A percentile compares a stretch with the other conserved stretches of the same genome.
These are phyloP conservation scores for Dendronephthya gigantea DNA, from an alignment of 64 coral and sea anemone genomes.

Conservation along the genomic window DNA sequence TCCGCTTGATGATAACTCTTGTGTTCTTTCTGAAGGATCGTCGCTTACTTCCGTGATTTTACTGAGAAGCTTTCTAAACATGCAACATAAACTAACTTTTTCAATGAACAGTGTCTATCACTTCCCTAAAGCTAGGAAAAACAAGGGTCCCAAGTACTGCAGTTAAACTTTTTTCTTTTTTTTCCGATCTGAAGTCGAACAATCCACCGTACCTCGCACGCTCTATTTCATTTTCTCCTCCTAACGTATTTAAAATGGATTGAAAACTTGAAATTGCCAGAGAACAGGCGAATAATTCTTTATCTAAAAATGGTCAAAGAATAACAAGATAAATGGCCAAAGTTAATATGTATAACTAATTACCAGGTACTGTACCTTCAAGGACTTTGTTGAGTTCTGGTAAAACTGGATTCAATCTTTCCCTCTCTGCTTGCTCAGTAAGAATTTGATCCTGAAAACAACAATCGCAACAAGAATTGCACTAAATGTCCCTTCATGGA, in stretches of 20 bases:
- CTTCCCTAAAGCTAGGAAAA: background rate
- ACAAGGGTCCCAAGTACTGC: background rate
- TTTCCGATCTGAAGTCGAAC: too few species aligned
- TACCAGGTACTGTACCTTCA: too few species aligned
- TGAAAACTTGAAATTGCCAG: conserved; percentile 72
- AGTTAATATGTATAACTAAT: background rate
- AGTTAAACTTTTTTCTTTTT: too few species aligned
- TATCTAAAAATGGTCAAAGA: conserved; percentile 25
- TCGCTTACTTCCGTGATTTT: conserved; percentile 56
- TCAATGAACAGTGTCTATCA: too few species aligned
- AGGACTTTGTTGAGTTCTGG: conserved; percentile 51
- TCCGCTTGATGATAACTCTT: conserved; percentile 31
- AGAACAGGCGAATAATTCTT: conserved; percentile 62
- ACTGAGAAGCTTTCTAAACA: conserved; percentile 42
- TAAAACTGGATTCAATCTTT: conserved; percentile 44
- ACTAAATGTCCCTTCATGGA: too few species aligned
- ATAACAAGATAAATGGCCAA: background rate
- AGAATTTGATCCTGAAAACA: conserved; percentile 45
- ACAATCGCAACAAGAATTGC: too few species aligned
- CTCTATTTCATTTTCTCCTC: conserved; percentile 53
- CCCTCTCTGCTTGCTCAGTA: conserved; percentile 48
- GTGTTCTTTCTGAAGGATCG: conserved; percentile 55
- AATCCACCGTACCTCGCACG: conserved; percentile 55
- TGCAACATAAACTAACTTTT: background rate
- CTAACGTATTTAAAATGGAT: conserved; percentile 70